Conservation (phyloP, 2,888 invertebrate species). For the Pedicia rivosa region DNA sequence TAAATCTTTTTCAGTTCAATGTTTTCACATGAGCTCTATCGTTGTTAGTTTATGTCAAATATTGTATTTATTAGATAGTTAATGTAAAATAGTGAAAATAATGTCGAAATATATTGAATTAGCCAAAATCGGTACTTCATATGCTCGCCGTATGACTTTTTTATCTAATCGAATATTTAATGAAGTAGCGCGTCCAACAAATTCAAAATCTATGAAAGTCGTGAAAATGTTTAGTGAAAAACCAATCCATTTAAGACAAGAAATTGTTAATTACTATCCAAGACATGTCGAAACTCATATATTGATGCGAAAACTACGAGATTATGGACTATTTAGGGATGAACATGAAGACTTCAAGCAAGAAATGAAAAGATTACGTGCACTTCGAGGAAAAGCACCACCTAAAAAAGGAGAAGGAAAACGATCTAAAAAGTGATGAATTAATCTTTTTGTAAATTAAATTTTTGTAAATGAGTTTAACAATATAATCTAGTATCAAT, state of each 20-base stretch:
- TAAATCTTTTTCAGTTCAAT: too few species aligned
- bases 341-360: conserved; percentile 83
- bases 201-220: conserved; percentile 60
- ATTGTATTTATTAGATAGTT: too few species aligned
- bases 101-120: conserved; percentile 52
- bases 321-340: conserved; percentile 68
- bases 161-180: conserved; percentile 80
- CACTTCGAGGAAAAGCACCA: conserved; percentile 58
- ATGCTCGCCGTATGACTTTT: conserved; percentile 70
- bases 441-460: too few species aligned
- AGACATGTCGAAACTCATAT: conserved; percentile 59
- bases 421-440: conserved; percentile 25
- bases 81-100: too few species aligned
- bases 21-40: too few species aligned
- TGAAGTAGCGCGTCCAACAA: conserved; percentile 66
- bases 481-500: too few species aligned
- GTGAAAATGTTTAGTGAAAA: conserved; percentile 60
- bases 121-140: conserved; percentile 53
- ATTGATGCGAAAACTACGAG: conserved; percentile 54
- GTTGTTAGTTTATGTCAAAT: too few species aligned
- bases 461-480: too few species aligned
- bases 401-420: conserved; percentile 36
- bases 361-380: conserved; percentile 63
- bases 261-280: conserved; percentile 73
- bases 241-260: conserved; percentile 55